These are phyloP conservation scores for Phalacrocorax aristotelis DNA, from an alignment of 2,113 vertebrate genomes.

Conservation along the genomic window DNA sequence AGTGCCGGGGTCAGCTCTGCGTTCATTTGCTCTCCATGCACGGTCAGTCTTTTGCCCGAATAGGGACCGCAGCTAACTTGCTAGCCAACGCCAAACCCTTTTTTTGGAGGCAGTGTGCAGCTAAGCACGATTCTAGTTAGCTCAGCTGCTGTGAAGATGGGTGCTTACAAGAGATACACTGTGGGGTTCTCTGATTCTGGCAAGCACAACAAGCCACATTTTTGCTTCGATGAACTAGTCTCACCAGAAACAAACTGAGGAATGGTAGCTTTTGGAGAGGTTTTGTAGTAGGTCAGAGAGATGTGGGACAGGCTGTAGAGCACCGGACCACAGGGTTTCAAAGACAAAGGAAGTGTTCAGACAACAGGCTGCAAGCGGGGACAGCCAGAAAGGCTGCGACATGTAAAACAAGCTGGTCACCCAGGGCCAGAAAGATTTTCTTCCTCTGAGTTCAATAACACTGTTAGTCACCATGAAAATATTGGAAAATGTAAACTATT, in stretches of 20 bases:
- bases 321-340: neutral
- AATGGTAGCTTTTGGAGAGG: neutral
- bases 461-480: slow-evolving; percentile 30
- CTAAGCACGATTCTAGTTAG: neutral
- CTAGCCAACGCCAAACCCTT: neutral
- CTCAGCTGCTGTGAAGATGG: neutral
- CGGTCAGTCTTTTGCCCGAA: neutral
- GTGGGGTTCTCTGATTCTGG: neutral
- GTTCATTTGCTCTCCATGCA: fast-evolving
- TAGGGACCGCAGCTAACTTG: neutral
- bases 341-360: neutral
- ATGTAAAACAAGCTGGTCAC: neutral
- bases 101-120: neutral
- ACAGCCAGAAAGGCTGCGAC: neutral
- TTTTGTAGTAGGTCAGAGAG: neutral
- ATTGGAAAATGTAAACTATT: neutral
- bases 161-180: neutral
- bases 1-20: neutral
- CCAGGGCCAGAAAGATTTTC: neutral
- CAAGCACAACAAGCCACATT: neutral
- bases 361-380: neutral
- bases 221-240: neutral
- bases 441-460: slow-evolving; percentile 1
- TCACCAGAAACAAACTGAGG: neutral
- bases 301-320: neutral